These are phyloP conservation scores for Acromyrmex charruanus DNA, from an alignment of 1,140 invertebrate species.

Conservation along the genomic window DNA sequence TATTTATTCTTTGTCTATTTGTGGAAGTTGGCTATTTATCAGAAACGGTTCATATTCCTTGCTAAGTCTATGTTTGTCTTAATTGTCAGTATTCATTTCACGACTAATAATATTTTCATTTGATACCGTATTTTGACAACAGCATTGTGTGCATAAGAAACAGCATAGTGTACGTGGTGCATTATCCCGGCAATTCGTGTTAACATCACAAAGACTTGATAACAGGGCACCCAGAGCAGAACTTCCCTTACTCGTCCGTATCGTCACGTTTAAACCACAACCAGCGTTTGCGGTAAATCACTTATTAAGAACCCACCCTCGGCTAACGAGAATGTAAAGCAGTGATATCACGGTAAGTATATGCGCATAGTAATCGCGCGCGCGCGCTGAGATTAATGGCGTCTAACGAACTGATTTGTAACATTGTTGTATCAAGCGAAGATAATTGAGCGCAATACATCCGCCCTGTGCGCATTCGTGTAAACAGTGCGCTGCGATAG, in stretches of 20 bases:
- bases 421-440: conserved; percentile 61
- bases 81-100: conserved; percentile 3
- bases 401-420: conserved; percentile 64
- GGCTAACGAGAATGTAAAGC: conserved; percentile 55
- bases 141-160: conserved; percentile 29
- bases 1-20: neutral
- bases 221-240: neutral
- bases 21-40: neutral
- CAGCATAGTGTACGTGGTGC: neutral
- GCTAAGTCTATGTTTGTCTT: neutral
- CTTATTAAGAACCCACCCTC: conserved; percentile 49
- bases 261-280: neutral
- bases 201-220: conserved; percentile 45
- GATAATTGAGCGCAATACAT: conserved; percentile 58
- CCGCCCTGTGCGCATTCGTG: conserved; percentile 37
- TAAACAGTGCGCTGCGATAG: conserved; percentile 52
- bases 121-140: conserved; percentile 22
- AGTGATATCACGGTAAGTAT: conserved; percentile 50
- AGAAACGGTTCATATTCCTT: neutral
- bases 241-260: neutral
- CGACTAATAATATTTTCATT: conserved; percentile 34
- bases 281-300: conserved; percentile 24
- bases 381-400: conserved; percentile 39
- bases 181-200: conserved; percentile 31
- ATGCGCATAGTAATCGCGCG: conserved; percentile 52